phyloP scores from a whole-genome alignment of 2,113 vertebrate species.

The Sakesphorus luctuosus region DNA sequence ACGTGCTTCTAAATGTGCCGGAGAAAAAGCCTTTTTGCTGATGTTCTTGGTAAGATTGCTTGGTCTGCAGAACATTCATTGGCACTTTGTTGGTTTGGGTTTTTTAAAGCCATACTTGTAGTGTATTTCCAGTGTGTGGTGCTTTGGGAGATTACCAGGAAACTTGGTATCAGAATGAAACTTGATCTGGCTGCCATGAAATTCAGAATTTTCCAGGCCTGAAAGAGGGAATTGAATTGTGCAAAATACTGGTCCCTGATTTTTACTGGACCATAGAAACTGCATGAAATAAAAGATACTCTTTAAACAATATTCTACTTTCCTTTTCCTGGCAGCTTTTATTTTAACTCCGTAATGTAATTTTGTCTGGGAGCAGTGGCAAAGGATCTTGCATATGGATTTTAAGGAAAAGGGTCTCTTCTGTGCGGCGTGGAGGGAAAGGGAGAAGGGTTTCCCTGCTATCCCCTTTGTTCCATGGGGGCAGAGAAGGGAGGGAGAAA shows the following conservation, averaged over 20 bases:
- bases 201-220: slow-evolving; percentile 18
- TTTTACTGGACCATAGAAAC: background rate
- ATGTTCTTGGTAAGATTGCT: background rate
- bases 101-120: background rate
- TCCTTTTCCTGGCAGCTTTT: background rate
- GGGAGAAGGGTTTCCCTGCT: too few relatives aligned
- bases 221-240: background rate
- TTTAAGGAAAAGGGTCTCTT: too few relatives aligned
- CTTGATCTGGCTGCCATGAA: slow-evolving; percentile 2
- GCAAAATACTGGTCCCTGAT: background rate
- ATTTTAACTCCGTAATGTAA: background rate
- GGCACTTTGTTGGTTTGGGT: background rate
- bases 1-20: background rate
- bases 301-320: background rate
- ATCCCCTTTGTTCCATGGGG: too few relatives aligned
- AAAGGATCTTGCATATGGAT: background rate
- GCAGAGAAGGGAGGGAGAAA: too few relatives aligned
- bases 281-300: background rate
- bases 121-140: background rate
- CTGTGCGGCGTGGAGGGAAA: too few relatives aligned
- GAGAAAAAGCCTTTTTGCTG: background rate
- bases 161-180: slow-evolving; percentile 4
- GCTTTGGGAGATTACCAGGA: slow-evolving; percentile 10
- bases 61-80: background rate
- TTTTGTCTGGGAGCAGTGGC: background rate